These are phyloP conservation scores for Drosophila albomicans DNA, from an alignment of 1,140 invertebrate species.

Conservation along the genomic window DNA sequence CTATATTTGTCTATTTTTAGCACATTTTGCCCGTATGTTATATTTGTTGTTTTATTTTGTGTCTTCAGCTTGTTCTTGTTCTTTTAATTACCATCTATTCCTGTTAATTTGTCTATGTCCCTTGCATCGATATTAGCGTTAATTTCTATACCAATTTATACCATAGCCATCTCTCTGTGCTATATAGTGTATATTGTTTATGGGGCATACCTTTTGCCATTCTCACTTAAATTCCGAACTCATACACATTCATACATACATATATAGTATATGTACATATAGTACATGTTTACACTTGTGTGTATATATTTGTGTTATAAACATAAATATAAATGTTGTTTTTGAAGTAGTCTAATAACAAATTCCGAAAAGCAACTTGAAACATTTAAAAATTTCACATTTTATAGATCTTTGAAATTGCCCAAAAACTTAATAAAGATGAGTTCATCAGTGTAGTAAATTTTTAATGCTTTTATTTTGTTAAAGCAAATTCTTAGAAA, in stretches of 20 bases:
- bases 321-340: background rate
- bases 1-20: constrained; percentile 62
- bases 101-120: constrained; percentile 38
- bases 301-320: constrained; percentile 15
- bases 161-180: constrained; percentile 9
- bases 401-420: background rate
- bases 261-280: background rate
- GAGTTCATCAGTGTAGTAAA: background rate
- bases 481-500: no score
- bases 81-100: constrained; percentile 39
- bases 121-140: constrained; percentile 43
- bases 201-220: constrained; percentile 9
- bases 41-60: constrained; percentile 9
- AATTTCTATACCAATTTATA: constrained; percentile 53
- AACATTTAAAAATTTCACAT: background rate
- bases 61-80: background rate
- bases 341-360: background rate
- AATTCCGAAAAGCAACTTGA: background rate
- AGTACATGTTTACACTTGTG: background rate
- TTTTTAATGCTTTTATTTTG: background rate
- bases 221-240: constrained; percentile 1
- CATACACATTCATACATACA: background rate
- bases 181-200: background rate
- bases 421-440: constrained; percentile 1
- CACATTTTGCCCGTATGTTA: constrained; percentile 50